Evolutionary conservation across 2,113 vertebrate genomes (phyloP).

Genomic region (Sapajus apella): DNA sequence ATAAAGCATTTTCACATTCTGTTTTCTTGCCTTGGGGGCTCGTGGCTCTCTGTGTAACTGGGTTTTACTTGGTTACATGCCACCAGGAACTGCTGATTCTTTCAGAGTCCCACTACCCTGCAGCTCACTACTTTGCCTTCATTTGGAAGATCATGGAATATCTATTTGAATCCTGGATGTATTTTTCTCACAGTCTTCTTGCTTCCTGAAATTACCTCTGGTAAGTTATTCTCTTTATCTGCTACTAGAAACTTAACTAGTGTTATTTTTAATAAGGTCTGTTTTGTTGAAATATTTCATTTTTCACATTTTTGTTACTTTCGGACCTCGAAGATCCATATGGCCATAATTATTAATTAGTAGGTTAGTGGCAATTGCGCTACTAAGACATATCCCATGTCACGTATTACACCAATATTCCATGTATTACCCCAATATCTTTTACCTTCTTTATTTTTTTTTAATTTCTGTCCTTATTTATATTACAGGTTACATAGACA

Average conservation of each 20-base stretch:
- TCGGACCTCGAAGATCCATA: slow-evolving; percentile 42
- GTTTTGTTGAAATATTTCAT: neutral
- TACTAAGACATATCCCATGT: neutral
- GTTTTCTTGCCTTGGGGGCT: neutral
- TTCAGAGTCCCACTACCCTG: slow-evolving; percentile 57
- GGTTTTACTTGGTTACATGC: slow-evolving; percentile 57
- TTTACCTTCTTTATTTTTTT: neutral
- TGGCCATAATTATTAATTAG: neutral
- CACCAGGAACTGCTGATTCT: slow-evolving; percentile 61
- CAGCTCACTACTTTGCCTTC: slow-evolving; percentile 53
- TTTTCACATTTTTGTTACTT: slow-evolving; percentile 42
- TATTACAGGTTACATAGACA: neutral
- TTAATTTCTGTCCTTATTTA: neutral
- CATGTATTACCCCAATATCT: neutral
- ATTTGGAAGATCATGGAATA: slow-evolving; percentile 79
- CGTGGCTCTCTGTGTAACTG: slow-evolving; percentile 5
- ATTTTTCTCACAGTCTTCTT: slow-evolving; percentile 70
- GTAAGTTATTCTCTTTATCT: slow-evolving; percentile 81
- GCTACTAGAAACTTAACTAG: neutral
- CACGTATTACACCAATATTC: neutral
- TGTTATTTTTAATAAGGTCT: neutral
- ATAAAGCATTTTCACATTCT: neutral
- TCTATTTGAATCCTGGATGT: slow-evolving; percentile 67
- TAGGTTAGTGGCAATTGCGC: neutral
- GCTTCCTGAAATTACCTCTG: slow-evolving; percentile 75